Conservation (phyloP, 1,140 invertebrate genomes). For the Drosophila kepulauana region DNA sequence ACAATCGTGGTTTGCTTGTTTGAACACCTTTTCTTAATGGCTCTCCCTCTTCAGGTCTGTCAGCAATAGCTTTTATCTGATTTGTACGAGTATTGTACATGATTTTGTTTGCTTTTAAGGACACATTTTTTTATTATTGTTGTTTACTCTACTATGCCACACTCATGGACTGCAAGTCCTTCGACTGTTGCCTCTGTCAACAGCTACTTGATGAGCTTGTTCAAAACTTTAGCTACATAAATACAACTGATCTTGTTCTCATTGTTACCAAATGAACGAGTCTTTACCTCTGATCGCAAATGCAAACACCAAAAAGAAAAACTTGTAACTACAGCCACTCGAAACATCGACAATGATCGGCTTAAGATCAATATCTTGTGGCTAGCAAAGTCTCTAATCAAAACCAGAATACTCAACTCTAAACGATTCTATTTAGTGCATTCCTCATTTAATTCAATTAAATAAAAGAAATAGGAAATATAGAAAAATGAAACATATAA, state of each 20-base stretch:
- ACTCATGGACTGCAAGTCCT: slow-evolving; percentile 70
- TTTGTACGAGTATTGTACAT: slow-evolving; percentile 64
- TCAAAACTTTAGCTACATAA: slow-evolving; percentile 47
- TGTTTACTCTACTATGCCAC: slow-evolving; percentile 71
- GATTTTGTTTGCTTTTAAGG: slow-evolving; percentile 80
- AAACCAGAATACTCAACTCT: not conserved
- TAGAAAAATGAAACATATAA: too few species aligned
- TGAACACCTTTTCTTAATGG: slow-evolving; percentile 74
- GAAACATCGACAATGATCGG: slow-evolving; percentile 31
- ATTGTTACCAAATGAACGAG: slow-evolving; percentile 55
- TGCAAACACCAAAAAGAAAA: slow-evolving; percentile 15
- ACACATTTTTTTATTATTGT: slow-evolving; percentile 77
- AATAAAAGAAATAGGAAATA: too few species aligned
- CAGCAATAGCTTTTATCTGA: slow-evolving; percentile 66
- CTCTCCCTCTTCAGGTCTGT: not conserved
- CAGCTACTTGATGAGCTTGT: slow-evolving; percentile 77
- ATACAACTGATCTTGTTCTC: slow-evolving; percentile 68
- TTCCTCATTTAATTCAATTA: too few species aligned
- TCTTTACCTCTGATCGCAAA: slow-evolving; percentile 16
- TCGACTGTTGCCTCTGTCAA: slow-evolving; percentile 55
- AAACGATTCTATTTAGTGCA: too few species aligned
- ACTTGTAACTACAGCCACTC: slow-evolving; percentile 20
- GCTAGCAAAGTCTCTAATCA: not conserved
- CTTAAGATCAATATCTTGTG: slow-evolving; percentile 5
- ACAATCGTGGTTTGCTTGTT: slow-evolving; percentile 84